phyloP scores from a whole-genome alignment of 2,888 invertebrate species.

The Drosophila pseudotakahashii region DNA sequence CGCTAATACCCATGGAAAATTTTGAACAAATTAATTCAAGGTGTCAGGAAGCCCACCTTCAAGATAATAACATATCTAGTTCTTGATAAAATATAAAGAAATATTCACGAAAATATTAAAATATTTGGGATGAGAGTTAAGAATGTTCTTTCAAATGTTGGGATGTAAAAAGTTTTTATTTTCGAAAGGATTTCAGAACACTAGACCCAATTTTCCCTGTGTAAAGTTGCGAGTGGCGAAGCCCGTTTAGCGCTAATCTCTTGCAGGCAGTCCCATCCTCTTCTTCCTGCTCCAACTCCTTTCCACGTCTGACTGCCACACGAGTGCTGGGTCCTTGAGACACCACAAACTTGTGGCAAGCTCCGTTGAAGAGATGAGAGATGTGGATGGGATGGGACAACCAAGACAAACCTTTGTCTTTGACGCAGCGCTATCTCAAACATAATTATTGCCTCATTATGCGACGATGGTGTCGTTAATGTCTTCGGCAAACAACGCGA shows the following conservation, averaged over 20 bases:
- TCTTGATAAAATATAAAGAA: background rate
- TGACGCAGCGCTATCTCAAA: conserved; percentile 45
- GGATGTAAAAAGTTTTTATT: background rate
- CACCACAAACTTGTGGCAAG: conserved; percentile 35
- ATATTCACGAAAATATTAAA: background rate
- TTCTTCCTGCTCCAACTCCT: conserved; percentile 5
- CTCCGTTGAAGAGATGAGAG: conserved; percentile 11
- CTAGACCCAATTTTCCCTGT: background rate
- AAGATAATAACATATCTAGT: background rate
- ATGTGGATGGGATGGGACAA: conserved; percentile 1
- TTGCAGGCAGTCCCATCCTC: conserved; percentile 8
- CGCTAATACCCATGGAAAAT: background rate
- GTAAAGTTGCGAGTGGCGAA: background rate
- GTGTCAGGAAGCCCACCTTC: background rate
- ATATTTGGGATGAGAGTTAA: background rate
- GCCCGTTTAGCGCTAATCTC: conserved; percentile 64
- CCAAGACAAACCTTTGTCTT: conserved; percentile 46
- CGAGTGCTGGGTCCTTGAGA: conserved; percentile 58
- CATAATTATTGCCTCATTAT: conserved; percentile 70
- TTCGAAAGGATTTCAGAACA: background rate
- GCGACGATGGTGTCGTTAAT: conserved; percentile 61
- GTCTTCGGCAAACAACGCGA: conserved; percentile 55
- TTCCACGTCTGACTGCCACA: conserved; percentile 41
- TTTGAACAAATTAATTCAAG: background rate
- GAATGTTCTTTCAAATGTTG: too few species aligned